A percentile compares a stretch with the other conserved stretches of the same genome.
Evolutionary conservation across 1,140 invertebrate genomes (phyloP).

Genomic region (Zaprionus capensis): DNA sequence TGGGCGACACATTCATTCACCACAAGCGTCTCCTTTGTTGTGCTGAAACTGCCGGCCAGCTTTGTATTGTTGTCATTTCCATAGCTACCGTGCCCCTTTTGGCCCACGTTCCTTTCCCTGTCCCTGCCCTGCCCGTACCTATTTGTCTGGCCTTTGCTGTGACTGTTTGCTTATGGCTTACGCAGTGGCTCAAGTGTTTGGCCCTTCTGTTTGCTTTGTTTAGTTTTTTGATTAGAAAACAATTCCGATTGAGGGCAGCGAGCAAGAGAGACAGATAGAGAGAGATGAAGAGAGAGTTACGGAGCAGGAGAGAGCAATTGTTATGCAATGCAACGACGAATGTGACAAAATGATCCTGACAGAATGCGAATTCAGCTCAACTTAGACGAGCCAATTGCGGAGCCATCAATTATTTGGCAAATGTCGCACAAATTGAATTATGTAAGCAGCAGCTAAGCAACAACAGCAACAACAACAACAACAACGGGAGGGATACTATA

Average conservation of each 20-base stretch:
- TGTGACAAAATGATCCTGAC: neutral
- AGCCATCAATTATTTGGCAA: constrained; percentile 61
- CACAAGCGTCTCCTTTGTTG: constrained; percentile 52
- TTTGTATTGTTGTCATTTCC: constrained; percentile 68
- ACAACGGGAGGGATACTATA: neutral
- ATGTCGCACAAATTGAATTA: constrained; percentile 71
- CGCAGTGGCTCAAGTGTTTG: constrained; percentile 77
- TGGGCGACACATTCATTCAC: constrained; percentile 39
- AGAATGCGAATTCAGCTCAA: neutral
- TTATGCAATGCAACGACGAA: constrained; percentile 6
- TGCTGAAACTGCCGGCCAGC: constrained; percentile 47
- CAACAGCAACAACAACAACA: neutral
- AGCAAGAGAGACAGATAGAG: neutral
- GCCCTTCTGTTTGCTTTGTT: constrained; percentile 69
- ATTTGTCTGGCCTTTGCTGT: constrained; percentile 43
- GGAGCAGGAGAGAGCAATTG: constrained; percentile 1
- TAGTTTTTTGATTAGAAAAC: constrained; percentile 78
- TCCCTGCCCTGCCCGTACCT: constrained; percentile 16
- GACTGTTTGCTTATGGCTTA: constrained; percentile 76
- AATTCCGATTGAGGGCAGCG: constrained; percentile 38
- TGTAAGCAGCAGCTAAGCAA: constrained; percentile 32
- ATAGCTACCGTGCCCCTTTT: constrained; percentile 16
- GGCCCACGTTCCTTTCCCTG: neutral
- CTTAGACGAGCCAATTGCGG: constrained; percentile 5
- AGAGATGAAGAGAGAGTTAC: neutral